Conservation (phyloP, 1,140 invertebrate species). For the Pollicipes pollicipes region DNA sequence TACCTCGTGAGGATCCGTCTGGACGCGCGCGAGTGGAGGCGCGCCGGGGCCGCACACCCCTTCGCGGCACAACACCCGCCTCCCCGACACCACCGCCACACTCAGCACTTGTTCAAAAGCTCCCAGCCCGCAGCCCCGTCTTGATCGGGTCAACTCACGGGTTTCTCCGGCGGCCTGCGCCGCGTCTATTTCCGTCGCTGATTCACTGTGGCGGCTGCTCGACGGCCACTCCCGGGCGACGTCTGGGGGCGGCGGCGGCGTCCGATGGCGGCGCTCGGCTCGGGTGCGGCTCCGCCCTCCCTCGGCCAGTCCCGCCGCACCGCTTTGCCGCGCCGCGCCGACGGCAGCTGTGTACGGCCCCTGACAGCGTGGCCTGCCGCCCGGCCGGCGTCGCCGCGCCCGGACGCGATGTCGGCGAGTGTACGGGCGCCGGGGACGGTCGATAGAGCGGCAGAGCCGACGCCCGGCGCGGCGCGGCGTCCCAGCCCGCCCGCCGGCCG, state of each 20-base stretch:
- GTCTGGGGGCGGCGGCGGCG: too few species aligned
- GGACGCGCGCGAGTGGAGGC: too few species aligned
- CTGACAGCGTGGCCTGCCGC: not conserved
- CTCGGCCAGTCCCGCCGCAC: too few species aligned
- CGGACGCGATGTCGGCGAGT: not conserved
- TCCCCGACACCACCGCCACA: not conserved
- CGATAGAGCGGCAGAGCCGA: not conserved
- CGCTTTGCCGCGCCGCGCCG: too few species aligned
- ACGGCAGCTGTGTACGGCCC: not conserved
- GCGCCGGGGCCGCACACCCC: not conserved
- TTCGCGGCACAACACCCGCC: too few species aligned
- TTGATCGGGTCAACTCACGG: not conserved
- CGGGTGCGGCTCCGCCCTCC: not conserved
- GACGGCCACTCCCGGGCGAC: too few species aligned
- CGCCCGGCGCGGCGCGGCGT: too few species aligned
- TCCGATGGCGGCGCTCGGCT: not conserved
- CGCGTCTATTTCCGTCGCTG: not conserved
- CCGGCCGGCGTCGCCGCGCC: too few species aligned
- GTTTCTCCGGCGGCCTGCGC: too few species aligned
- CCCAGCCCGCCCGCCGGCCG: too few species aligned
- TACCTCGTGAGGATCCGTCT: not conserved
- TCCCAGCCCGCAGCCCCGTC: too few species aligned
- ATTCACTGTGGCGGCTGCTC: not conserved
- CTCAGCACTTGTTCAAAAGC: too few species aligned
- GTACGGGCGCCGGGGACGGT: not conserved